phyloP scores from a whole-genome alignment of 2,797 vertebrate species.

The Pogonophryne albipinna region DNA sequence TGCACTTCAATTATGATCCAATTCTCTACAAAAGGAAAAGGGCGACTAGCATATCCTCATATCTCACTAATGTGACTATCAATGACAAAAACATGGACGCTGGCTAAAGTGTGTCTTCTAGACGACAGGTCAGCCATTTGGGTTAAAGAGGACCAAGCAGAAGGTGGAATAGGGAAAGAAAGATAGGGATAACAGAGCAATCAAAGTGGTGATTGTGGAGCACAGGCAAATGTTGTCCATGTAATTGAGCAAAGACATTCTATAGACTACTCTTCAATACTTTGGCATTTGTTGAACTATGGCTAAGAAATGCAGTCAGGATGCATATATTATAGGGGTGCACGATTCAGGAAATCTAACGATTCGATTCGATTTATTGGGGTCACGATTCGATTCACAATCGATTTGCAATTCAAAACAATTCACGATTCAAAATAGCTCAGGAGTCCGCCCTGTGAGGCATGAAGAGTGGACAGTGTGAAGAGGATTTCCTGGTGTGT shows the following conservation, averaged over 20 bases:
- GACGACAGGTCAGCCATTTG: neutral
- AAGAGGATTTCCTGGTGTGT: too few species aligned
- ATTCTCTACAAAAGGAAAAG: neutral
- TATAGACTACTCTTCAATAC: neutral
- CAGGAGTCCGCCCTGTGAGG: too few species aligned
- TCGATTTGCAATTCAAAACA: too few species aligned
- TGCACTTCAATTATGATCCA: constrained; percentile 2
- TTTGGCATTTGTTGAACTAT: too few species aligned
- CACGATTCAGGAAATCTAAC: too few species aligned
- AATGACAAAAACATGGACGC: neutral
- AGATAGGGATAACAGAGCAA: neutral
- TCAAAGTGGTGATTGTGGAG: neutral
- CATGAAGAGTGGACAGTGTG: too few species aligned
- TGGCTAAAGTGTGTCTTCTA: neutral
- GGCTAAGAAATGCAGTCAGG: neutral
- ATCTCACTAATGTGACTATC: neutral
- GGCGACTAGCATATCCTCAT: neutral
- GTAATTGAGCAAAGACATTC: neutral
- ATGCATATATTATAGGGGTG: neutral
- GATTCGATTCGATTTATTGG: too few species aligned
- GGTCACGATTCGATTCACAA: too few species aligned
- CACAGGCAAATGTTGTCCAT: neutral
- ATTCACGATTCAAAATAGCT: too few species aligned
- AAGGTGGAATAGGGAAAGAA: neutral
- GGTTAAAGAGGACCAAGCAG: neutral